These are phyloP conservation scores for Musca vetustissima DNA, from an alignment of 1,140 invertebrate genomes.

Conservation along the genomic window DNA sequence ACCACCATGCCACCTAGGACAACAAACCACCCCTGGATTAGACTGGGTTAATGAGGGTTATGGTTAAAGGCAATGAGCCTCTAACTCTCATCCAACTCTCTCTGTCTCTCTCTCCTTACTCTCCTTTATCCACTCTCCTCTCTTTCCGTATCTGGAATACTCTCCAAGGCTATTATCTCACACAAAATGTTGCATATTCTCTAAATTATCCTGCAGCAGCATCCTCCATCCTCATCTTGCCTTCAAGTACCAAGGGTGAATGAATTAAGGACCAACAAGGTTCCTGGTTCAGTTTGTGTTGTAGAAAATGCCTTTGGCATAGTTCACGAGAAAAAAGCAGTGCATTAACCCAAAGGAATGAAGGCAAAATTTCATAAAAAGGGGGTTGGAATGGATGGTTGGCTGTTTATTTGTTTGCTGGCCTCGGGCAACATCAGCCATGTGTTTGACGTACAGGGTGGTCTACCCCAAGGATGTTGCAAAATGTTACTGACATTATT, in stretches of 20 bases:
- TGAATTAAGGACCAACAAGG: too few species aligned
- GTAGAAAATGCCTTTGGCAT: not conserved
- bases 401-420: not conserved
- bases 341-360: constrained; percentile 9
- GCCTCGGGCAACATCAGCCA: not conserved
- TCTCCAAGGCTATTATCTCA: not conserved
- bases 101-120: too few species aligned
- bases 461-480: not conserved
- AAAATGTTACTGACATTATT: constrained; percentile 17
- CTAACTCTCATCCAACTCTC: too few species aligned
- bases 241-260: too few species aligned
- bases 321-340: not conserved
- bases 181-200: constrained; percentile 14
- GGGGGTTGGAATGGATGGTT: not conserved
- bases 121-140: too few species aligned
- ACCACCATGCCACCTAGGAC: too few species aligned
- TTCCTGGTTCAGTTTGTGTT: too few species aligned
- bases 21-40: not conserved
- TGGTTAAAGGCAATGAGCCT: not conserved
- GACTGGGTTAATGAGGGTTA: not conserved
- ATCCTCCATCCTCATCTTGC: too few species aligned
- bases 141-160: too few species aligned
- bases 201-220: not conserved
- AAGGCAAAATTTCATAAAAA: too few species aligned
- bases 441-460: not conserved